These are phyloP conservation scores for Apodemia hepburni DNA, from an alignment of 2,888 invertebrate species.

Conservation along the genomic window DNA sequence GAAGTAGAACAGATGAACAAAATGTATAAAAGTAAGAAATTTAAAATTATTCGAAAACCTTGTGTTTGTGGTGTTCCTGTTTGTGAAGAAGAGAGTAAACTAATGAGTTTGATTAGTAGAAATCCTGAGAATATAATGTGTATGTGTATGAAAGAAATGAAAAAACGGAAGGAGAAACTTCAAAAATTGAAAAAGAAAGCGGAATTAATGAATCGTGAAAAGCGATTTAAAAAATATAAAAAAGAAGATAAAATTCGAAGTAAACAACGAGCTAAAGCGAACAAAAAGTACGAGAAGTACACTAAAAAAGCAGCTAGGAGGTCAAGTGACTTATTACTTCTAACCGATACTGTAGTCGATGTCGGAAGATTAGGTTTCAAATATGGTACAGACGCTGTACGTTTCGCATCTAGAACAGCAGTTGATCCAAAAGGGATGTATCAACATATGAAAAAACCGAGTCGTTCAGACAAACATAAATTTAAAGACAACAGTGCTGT, in stretches of 20 bases:
- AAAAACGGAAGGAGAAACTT: constrained; percentile 25
- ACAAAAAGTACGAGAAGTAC: constrained; percentile 30
- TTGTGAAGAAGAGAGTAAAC: constrained; percentile 32
- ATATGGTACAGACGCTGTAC: constrained; percentile 25
- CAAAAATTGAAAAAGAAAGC: constrained; percentile 23
- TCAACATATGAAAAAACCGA: not conserved
- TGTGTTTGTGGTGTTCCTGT: constrained; percentile 36
- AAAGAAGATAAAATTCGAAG: constrained; percentile 29
- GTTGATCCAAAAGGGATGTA: constrained; percentile 35
- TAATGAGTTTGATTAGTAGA: constrained; percentile 22
- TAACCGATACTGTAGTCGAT: constrained; percentile 37
- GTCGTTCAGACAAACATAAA: not conserved
- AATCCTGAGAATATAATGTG: constrained; percentile 17
- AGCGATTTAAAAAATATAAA: constrained; percentile 25
- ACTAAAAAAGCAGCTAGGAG: constrained; percentile 27
- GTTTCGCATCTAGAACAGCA: constrained; percentile 32
- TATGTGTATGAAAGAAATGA: constrained; percentile 19
- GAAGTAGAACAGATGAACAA: constrained; percentile 18
- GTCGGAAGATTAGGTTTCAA: constrained; percentile 32
- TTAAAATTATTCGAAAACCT: constrained; percentile 17
- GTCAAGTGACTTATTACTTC: constrained; percentile 29
- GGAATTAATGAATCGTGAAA: constrained; percentile 22
- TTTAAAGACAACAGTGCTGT: constrained; percentile 27
- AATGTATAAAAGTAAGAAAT: constrained; percentile 10
- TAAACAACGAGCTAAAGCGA: constrained; percentile 27